Evolutionary conservation across 2,113 vertebrate genomes (phyloP).

Genomic region (Anoplopoma fimbria): DNA sequence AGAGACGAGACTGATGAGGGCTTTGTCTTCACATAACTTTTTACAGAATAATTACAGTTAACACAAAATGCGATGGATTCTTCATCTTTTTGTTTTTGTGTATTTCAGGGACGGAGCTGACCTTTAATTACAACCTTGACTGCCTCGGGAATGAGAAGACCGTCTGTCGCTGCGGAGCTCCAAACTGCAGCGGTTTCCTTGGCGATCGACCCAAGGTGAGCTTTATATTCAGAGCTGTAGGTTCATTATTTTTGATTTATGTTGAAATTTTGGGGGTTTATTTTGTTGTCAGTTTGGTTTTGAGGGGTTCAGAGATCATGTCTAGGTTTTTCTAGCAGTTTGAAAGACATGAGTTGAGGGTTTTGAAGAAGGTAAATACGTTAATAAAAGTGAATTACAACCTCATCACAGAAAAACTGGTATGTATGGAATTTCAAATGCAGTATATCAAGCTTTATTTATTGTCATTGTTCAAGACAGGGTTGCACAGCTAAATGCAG

Average conservation of each 20-base stretch:
- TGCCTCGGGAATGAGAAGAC: conserved; percentile 98
- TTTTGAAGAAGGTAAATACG: not conserved
- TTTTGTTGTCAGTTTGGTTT: not conserved
- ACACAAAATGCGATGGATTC: too few species aligned
- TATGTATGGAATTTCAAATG: too few species aligned
- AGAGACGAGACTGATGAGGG: accelerated
- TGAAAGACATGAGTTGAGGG: not conserved
- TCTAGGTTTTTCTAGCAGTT: not conserved
- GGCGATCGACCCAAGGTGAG: conserved; percentile 96
- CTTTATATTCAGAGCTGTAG: not conserved
- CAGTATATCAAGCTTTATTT: not conserved
- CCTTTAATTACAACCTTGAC: conserved; percentile 99
- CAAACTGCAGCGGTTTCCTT: conserved; percentile 98
- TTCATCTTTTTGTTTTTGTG: too few species aligned
- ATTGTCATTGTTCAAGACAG: not conserved
- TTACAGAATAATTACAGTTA: too few species aligned
- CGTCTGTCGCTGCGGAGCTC: conserved; percentile 93
- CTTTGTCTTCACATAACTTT: too few species aligned
- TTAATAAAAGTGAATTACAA: too few species aligned
- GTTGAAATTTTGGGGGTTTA: not conserved
- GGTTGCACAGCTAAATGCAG: too few species aligned
- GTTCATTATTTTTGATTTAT: not conserved
- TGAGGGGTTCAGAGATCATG: not conserved
- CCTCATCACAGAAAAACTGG: not conserved
- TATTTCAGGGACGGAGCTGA: conserved; percentile 91